phyloP scores from a whole-genome alignment of 2,797 vertebrate genomes.

The Artibeus lituratus region DNA sequence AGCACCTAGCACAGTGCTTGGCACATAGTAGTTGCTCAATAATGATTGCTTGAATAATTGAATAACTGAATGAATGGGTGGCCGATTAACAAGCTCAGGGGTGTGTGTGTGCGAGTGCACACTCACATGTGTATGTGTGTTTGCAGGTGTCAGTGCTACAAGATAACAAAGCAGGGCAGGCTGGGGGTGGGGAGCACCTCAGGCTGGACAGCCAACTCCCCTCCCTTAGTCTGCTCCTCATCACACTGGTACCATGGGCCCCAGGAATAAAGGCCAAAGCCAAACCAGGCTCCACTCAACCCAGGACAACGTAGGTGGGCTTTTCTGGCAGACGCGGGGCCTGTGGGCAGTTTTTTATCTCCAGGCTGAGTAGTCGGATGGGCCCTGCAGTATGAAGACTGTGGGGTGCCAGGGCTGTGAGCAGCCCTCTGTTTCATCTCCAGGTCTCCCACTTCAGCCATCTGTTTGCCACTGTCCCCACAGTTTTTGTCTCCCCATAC shows the following conservation, averaged over 20 bases:
- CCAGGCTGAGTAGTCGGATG: neutral
- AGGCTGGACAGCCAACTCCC: neutral
- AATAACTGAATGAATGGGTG: neutral
- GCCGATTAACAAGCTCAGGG: neutral
- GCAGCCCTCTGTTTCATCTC: neutral
- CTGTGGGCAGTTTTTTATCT: neutral
- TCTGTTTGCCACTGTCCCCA: neutral
- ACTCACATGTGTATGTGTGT: neutral
- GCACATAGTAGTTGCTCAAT: neutral
- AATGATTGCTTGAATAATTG: neutral
- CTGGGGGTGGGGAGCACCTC: neutral
- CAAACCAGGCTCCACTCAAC: neutral
- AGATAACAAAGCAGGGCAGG: neutral
- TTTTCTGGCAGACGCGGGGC: neutral
- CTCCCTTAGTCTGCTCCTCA: neutral
- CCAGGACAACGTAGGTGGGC: neutral
- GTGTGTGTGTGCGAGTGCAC: neutral
- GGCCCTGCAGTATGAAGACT: neutral
- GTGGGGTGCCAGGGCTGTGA: neutral
- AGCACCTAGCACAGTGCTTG: neutral
- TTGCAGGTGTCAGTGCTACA: neutral
- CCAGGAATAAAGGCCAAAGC: neutral
- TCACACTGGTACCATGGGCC: neutral
- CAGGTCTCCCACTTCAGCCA: neutral
- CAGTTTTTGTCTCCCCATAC: neutral